phyloP scores from a whole-genome alignment of 2,113 vertebrate genomes.

The Capreolus pygargus region DNA sequence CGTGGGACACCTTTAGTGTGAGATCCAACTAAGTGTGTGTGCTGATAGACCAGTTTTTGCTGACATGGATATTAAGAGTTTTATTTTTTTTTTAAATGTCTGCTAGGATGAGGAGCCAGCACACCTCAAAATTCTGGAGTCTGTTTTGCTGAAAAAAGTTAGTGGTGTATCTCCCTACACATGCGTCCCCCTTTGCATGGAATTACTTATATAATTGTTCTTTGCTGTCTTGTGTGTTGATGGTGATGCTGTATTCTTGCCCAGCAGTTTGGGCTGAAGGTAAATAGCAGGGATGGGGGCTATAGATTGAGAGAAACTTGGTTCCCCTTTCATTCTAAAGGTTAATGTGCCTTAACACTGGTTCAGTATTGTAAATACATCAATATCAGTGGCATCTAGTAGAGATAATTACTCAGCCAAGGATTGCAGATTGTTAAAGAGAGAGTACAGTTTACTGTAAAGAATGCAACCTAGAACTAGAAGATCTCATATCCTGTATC shows the following conservation, averaged over 20 bases:
- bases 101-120: not conserved
- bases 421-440: not conserved
- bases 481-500: not conserved
- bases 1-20: not conserved
- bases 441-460: not conserved
- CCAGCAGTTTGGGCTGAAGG: not conserved
- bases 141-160: not conserved
- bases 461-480: not conserved
- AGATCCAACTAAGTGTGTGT: not conserved
- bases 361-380: not conserved
- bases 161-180: not conserved
- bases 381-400: fast-evolving
- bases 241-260: fast-evolving
- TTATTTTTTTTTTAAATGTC: not conserved
- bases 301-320: not conserved
- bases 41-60: not conserved
- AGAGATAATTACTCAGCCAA: not conserved
- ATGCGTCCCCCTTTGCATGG: fast-evolving
- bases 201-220: not conserved
- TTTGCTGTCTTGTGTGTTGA: not conserved
- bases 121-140: not conserved
- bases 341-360: not conserved
- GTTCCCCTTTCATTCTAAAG: not conserved
- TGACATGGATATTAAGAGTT: not conserved
- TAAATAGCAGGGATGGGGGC: fast-evolving